phyloP scores from a whole-genome alignment of 2,888 invertebrate genomes.

The Lycocerus yunnanus region DNA sequence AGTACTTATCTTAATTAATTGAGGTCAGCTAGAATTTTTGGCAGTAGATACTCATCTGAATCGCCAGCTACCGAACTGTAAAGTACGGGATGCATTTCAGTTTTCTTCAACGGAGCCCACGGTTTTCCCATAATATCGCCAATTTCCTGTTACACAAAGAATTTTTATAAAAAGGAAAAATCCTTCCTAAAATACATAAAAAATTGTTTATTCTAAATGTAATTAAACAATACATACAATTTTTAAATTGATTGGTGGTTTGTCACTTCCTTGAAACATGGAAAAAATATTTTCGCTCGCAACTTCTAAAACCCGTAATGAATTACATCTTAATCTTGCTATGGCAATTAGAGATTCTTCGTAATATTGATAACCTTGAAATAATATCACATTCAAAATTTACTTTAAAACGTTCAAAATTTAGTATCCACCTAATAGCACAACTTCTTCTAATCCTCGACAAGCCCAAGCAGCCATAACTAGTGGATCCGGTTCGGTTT shows the following conservation, averaged over 20 bases:
- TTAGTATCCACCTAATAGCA: conserved; percentile 53
- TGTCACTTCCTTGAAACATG: conserved; percentile 28
- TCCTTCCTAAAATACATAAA: neutral
- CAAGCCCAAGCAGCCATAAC: conserved; percentile 72
- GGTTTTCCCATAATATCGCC: conserved; percentile 60
- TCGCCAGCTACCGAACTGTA: conserved; percentile 59
- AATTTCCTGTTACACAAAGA: conserved; percentile 56
- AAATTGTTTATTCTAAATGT: neutral
- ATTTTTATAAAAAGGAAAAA: conserved; percentile 14
- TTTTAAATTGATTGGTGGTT: neutral
- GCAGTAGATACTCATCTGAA: conserved; percentile 64
- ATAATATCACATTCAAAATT: neutral
- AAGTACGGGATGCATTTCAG: conserved; percentile 61
- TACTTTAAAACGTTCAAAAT: conserved; percentile 13
- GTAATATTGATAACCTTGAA: conserved; percentile 63
- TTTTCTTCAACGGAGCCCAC: conserved; percentile 61
- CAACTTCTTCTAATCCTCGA: conserved; percentile 62
- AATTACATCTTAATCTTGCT: conserved; percentile 63
- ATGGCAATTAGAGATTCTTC: conserved; percentile 69
- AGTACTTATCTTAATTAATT: conserved; percentile 50
- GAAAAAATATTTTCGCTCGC: conserved; percentile 58
- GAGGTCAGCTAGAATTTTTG: conserved; percentile 60
- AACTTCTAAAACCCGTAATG: conserved; percentile 61
- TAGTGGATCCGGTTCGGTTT: conserved; percentile 61
- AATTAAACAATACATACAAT: neutral